Evolutionary conservation across 2,113 vertebrate species (phyloP), one percentile per base, ranked within the genome.

Genomic region (Thamnaconus septentrionalis): DNA sequence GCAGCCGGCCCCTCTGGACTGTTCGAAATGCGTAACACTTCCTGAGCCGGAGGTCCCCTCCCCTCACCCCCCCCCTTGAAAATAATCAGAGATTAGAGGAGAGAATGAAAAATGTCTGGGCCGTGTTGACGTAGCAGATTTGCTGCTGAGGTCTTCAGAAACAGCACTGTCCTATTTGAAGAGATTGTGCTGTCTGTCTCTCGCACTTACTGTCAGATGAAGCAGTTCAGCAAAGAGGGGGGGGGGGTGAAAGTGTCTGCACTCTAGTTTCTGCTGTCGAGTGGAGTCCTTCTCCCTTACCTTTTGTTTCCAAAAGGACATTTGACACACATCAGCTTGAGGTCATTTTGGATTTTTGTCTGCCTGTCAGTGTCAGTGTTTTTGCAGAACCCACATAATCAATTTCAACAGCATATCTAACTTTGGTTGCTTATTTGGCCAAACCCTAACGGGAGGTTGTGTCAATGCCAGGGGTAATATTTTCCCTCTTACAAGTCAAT

Each of bases 121-220:
- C 49, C 42, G 18, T 84, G 84, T 87, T 79, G 78, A 78, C 83
- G 72, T 79, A 65, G 64, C 57, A 71, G 60, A 78, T 72, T 70
- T 75, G 65, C 80, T 73, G 74, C 78, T 69, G 78, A 80, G 70
- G 64, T 67, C 52, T 47, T 79, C 66, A 74, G 39, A 84, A 83
- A 83, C 57, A 53, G 59, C 11, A 0, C 18, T 57, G 70, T 74
- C 77, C 11, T 41, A 65, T 66, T 55, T 61, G 61, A 75, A 67
- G 66, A 77, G 56, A 68, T 66, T 47, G 67, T 44, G 31, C 67
- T 58, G 52, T 9, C 56, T 53, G 61, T 82, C 75, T 73, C 67
- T 73, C 50, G 71, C 69, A 79, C 78, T 78, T 78, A 69, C 59
- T 58, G 54, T 70, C 43, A 63, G 41, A 59, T 60, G 66, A 78